phyloP scores from a whole-genome alignment of 2,797 vertebrate genomes.

The Aselliscus stoliczkanus region DNA sequence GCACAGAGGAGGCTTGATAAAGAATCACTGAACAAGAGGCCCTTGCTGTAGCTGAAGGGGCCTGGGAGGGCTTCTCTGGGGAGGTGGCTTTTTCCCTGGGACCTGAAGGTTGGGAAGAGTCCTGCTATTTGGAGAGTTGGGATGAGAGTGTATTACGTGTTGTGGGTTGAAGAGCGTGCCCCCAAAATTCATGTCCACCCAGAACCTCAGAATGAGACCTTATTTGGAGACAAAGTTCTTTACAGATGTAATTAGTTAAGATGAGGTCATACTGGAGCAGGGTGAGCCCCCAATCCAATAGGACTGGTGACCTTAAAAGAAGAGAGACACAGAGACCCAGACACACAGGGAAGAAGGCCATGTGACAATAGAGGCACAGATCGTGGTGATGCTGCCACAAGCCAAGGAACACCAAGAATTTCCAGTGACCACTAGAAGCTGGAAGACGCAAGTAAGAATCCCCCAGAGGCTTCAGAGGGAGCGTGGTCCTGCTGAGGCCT shows the following conservation, averaged over 20 bases:
- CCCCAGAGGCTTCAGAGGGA: neutral
- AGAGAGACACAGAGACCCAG: neutral
- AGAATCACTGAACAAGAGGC: neutral
- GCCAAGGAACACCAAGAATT: rapidly evolving
- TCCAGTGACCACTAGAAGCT: neutral
- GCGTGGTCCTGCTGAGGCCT: neutral
- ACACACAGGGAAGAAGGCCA: neutral
- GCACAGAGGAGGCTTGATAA: neutral
- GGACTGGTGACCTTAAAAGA: neutral
- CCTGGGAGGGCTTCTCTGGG: neutral
- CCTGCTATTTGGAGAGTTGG: neutral
- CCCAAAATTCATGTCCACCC: neutral
- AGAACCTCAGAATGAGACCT: neutral
- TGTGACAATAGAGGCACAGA: neutral
- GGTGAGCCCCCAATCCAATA: neutral
- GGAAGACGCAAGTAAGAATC: neutral
- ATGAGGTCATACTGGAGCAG: neutral
- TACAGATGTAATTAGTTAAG: neutral
- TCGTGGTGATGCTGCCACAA: rapidly evolving
- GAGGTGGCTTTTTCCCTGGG: neutral
- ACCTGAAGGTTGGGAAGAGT: neutral
- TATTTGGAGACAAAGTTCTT: neutral
- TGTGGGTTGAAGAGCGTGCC: neutral
- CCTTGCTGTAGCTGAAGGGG: rapidly evolving
- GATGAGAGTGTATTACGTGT: neutral